Evolutionary conservation across 1,140 invertebrate genomes (phyloP).

Genomic region (Sinella curviseta): DNA sequence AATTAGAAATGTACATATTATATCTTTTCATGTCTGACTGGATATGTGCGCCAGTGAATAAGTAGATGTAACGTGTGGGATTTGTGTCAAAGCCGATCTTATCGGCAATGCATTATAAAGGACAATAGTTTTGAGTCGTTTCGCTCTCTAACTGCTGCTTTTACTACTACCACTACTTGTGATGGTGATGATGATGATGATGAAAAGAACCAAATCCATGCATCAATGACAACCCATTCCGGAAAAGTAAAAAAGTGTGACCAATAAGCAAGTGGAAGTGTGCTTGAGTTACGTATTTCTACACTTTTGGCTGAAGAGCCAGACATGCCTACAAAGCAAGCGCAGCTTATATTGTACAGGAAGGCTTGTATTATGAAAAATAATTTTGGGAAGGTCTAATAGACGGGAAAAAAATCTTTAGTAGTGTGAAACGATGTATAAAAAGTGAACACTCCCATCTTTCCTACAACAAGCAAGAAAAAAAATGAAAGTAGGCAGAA

Average conservation of each 20-base stretch:
- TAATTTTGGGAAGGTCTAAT: too few species aligned
- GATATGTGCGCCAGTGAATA: too few species aligned
- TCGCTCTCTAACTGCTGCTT: neutral
- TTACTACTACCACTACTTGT: neutral
- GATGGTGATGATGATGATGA: neutral
- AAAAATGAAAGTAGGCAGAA: neutral
- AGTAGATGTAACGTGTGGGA: neutral
- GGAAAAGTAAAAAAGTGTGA: neutral
- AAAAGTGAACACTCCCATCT: too few species aligned
- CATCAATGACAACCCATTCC: conserved; percentile 18
- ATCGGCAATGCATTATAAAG: neutral
- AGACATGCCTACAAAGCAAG: too few species aligned
- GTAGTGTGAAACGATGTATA: too few species aligned
- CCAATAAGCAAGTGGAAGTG: neutral
- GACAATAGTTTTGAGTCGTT: neutral
- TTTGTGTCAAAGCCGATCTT: neutral
- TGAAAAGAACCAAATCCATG: conserved; percentile 13
- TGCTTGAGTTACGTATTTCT: too few species aligned
- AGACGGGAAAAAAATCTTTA: too few species aligned
- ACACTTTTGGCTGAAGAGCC: too few species aligned
- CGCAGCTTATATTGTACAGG: too few species aligned
- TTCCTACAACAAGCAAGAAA: too few species aligned
- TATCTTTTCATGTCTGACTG: neutral
- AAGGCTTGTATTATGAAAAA: too few species aligned
- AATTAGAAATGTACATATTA: too few species aligned